Conservation (phyloP, 2,888 invertebrate species). For the Acanthosepion lycidas region DNA sequence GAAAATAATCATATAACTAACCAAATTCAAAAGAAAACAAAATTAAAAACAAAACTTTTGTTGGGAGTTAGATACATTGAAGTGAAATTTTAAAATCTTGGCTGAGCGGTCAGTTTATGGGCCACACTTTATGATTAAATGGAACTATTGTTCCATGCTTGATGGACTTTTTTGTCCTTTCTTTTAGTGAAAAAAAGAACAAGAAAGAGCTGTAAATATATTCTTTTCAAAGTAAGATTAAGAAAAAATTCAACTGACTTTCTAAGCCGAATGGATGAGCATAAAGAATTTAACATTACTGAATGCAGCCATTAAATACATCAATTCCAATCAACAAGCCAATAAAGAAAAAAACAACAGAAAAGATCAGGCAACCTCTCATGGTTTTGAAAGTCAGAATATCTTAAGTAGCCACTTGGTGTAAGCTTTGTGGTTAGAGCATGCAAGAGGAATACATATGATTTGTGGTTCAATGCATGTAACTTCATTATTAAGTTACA, state of each 20-base stretch:
- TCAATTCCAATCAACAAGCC: background rate
- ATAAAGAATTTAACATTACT: background rate
- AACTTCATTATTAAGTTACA: too few relatives aligned
- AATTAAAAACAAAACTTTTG: background rate
- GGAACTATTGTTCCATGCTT: background rate
- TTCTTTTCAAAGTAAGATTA: slow-evolving; percentile 3
- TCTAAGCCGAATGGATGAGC: background rate
- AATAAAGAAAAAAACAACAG: background rate
- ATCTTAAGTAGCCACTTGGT: background rate
- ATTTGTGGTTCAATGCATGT: too few relatives aligned
- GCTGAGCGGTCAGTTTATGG: background rate
- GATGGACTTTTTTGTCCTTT: background rate
- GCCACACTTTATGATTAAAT: slow-evolving; percentile 33
- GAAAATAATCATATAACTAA: background rate
- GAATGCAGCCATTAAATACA: background rate
- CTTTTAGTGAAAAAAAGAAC: background rate
- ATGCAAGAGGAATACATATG: too few relatives aligned
- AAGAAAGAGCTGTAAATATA: background rate
- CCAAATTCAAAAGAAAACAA: background rate
- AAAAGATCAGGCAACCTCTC: background rate
- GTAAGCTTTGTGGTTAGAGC: background rate
- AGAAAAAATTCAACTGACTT: background rate
- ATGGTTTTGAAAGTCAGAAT: background rate
- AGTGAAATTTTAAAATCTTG: slow-evolving; percentile 33
- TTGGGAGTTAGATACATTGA: background rate